A percentile compares a stretch with the other conserved stretches of the same genome.
phyloP scores from a whole-genome alignment of 2,113 vertebrate genomes.

The Genyomyrus donnyi region DNA sequence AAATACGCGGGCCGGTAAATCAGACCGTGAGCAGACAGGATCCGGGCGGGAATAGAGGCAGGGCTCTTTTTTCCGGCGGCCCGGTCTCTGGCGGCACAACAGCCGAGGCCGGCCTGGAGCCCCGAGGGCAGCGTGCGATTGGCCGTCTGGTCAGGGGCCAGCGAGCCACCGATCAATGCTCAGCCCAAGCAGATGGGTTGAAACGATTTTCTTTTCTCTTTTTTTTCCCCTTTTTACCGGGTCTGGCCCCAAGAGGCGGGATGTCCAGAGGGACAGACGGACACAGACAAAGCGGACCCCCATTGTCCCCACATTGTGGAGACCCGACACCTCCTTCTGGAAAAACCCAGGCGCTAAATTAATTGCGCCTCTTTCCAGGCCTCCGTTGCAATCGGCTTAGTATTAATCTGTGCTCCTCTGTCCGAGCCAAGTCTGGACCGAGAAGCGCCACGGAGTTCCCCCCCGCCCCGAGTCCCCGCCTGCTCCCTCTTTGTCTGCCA shows the following conservation, averaged over 20 bases:
- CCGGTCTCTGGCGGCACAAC: neutral
- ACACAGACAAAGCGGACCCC: neutral
- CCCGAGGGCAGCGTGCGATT: neutral
- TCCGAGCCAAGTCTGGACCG: conserved; percentile 44
- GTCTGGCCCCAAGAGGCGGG: neutral
- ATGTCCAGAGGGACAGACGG: conserved; percentile 11
- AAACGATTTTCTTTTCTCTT: neutral
- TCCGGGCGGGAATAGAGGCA: neutral
- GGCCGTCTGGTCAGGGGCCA: neutral
- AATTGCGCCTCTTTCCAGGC: conserved; percentile 54
- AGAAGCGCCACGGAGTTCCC: conserved; percentile 31
- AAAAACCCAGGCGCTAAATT: conserved; percentile 56
- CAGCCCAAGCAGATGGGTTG: neutral
- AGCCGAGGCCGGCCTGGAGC: neutral
- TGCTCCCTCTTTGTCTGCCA: conserved; percentile 25
- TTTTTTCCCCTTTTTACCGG: neutral
- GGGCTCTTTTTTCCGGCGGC: neutral
- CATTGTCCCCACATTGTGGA: conserved; percentile 29
- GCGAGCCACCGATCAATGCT: neutral
- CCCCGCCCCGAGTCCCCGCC: conserved; percentile 29
- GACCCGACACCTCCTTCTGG: conserved; percentile 41
- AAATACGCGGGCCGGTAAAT: neutral
- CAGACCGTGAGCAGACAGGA: neutral
- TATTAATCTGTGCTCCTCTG: conserved; percentile 51
- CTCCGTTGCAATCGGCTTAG: conserved; percentile 54